Conservation (phyloP, 2,113 vertebrate genomes). For the Orthonyx spaldingii region DNA sequence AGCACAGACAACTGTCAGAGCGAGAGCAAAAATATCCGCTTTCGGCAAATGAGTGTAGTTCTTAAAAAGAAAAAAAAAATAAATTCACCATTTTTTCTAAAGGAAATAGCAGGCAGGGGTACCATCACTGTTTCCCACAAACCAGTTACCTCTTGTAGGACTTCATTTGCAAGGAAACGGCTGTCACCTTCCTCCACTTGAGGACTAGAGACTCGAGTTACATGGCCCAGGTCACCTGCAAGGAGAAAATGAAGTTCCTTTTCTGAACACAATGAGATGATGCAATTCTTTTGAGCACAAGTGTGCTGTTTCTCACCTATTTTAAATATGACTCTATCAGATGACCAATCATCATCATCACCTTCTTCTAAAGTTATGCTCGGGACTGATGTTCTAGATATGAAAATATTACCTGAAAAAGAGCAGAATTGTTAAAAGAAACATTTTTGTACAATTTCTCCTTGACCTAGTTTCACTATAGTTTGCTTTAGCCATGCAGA, state of each 20-base stretch:
- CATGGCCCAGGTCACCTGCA: constrained; percentile 94
- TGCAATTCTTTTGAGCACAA: background rate
- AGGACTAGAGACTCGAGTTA: constrained; percentile 90
- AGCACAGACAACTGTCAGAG: constrained; percentile 88
- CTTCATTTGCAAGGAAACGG: constrained; percentile 93
- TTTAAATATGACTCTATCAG: constrained; percentile 88
- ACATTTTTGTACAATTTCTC: background rate
- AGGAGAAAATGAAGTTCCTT: background rate
- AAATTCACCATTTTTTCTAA: background rate
- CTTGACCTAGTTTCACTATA: background rate
- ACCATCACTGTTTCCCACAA: background rate
- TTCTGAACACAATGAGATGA: background rate
- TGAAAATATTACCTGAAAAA: constrained; percentile 93
- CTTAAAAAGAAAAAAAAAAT: constrained; percentile 63
- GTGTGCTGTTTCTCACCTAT: constrained; percentile 79
- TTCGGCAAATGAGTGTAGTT: constrained; percentile 87
- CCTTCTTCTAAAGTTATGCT: constrained; percentile 79
- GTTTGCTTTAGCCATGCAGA: background rate
- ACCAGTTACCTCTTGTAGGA: constrained; percentile 89
- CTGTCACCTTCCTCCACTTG: constrained; percentile 98
- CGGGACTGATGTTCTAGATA: constrained; percentile 83
- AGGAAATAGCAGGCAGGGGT: background rate
- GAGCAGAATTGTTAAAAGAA: background rate
- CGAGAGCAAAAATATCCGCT: constrained; percentile 94
- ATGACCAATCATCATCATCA: constrained; percentile 86